A percentile compares a stretch with the other conserved stretches of the same genome.
Conservation (phyloP, 1,140 invertebrate genomes). For the Habropoda laboriosa region DNA sequence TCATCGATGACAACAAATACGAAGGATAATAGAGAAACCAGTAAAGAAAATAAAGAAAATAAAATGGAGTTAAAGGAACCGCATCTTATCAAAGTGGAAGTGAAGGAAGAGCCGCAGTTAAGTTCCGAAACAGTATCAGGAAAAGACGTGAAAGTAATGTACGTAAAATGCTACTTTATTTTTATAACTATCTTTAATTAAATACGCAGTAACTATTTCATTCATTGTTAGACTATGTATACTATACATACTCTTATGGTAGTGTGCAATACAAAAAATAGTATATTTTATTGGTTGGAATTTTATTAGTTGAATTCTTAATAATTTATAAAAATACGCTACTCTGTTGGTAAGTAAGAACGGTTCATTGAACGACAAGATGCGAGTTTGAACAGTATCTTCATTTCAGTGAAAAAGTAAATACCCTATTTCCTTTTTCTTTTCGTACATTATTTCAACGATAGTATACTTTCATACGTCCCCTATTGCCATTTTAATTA, state of each 20-base stretch:
- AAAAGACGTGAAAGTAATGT: constrained; percentile 72
- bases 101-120: constrained; percentile 72
- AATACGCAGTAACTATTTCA: background rate
- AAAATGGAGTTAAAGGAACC: constrained; percentile 73
- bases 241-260: background rate
- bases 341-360: no score
- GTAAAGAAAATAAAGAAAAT: constrained; percentile 77
- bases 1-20: constrained; percentile 69
- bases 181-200: constrained; percentile 4
- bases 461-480: no score
- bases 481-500: no score
- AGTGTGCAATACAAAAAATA: background rate
- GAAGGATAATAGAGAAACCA: constrained; percentile 77
- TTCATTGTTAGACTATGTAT: no score
- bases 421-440: no score
- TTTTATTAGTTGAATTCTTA: background rate
- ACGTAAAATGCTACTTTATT: constrained; percentile 44
- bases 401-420: no score
- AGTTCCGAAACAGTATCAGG: constrained; percentile 64
- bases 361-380: no score
- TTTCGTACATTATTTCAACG: no score
- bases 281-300: background rate
- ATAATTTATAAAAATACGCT: no score
- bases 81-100: constrained; percentile 66
- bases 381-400: no score